These are phyloP conservation scores for Sminthurinus aureus DNA, from an alignment of 2,888 invertebrate genomes.

Conservation along the genomic window DNA sequence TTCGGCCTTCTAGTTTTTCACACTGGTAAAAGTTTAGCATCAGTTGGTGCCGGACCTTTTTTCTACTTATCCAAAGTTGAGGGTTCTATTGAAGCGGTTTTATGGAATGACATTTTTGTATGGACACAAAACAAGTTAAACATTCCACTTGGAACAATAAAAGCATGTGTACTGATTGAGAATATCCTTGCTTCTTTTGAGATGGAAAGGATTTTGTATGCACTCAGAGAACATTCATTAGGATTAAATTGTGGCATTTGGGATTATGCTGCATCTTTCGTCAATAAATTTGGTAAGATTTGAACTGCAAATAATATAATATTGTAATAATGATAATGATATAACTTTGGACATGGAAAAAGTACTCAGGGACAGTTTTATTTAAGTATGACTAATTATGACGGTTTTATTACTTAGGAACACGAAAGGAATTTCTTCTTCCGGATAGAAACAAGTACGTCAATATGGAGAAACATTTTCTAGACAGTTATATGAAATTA, in stretches of 20 bases:
- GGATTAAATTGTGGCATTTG: conserved; percentile 79
- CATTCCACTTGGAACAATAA: conserved; percentile 70
- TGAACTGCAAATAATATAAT: too few relatives aligned
- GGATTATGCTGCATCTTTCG: conserved; percentile 76
- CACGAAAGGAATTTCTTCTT: conserved; percentile 69
- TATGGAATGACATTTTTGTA: conserved; percentile 76
- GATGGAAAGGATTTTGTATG: conserved; percentile 74
- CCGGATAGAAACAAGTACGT: conserved; percentile 76
- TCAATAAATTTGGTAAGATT: conserved; percentile 71
- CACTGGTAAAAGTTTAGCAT: conserved; percentile 68
- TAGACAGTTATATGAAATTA: conserved; percentile 71
- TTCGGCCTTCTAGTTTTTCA: conserved; percentile 75
- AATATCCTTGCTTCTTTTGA: conserved; percentile 75
- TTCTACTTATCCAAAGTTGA: conserved; percentile 78
- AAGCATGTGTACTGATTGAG: conserved; percentile 76
- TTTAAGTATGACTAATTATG: too few relatives aligned
- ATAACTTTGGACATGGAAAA: too few relatives aligned
- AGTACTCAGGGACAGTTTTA: too few relatives aligned
- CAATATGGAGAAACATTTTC: conserved; percentile 72
- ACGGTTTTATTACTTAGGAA: too few relatives aligned
- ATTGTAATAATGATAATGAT: too few relatives aligned
- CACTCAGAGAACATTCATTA: conserved; percentile 72
- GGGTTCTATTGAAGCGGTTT: conserved; percentile 70
- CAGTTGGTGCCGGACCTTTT: conserved; percentile 71
- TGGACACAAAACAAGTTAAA: conserved; percentile 70